A percentile compares a stretch with the other conserved stretches of the same genome.
These are phyloP conservation scores for Ooceraea biroi DNA, from an alignment of 1,140 invertebrate genomes.

Conservation along the genomic window DNA sequence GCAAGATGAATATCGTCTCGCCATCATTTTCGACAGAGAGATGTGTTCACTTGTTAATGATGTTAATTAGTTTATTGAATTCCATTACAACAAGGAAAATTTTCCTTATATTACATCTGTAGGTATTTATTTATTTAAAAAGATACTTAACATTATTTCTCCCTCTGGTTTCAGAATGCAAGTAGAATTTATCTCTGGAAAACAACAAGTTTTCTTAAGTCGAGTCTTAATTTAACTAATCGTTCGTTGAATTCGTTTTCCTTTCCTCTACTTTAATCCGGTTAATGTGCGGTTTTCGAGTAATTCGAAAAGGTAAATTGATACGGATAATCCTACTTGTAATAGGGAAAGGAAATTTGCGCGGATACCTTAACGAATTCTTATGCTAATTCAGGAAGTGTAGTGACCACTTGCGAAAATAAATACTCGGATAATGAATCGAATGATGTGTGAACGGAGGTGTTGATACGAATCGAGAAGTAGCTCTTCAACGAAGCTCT, in stretches of 20 bases:
- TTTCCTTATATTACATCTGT: too few species aligned
- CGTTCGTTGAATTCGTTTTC: background rate
- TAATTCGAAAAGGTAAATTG: slow-evolving; percentile 50
- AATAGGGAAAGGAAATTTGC: background rate
- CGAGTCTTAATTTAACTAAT: background rate
- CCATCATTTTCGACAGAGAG: background rate
- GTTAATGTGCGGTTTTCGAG: background rate
- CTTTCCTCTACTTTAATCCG: background rate
- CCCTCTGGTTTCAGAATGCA: background rate
- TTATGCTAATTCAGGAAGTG: slow-evolving; percentile 30
- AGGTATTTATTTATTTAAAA: background rate
- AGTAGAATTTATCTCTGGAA: too few species aligned
- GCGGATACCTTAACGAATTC: background rate
- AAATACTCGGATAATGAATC: slow-evolving; percentile 13
- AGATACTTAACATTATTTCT: background rate
- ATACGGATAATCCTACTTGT: background rate
- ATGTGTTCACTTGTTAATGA: slow-evolving; percentile 1
- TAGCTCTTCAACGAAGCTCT: background rate
- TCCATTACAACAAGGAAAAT: slow-evolving; percentile 5
- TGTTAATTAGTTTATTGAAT: slow-evolving; percentile 12
- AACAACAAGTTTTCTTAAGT: too few species aligned
- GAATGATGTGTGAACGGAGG: background rate
- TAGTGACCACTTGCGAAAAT: background rate
- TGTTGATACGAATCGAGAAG: slow-evolving; percentile 18
- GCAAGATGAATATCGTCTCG: slow-evolving; percentile 30